Evolutionary conservation across 2,797 vertebrate genomes (phyloP).

Genomic region (Sparus aurata): DNA sequence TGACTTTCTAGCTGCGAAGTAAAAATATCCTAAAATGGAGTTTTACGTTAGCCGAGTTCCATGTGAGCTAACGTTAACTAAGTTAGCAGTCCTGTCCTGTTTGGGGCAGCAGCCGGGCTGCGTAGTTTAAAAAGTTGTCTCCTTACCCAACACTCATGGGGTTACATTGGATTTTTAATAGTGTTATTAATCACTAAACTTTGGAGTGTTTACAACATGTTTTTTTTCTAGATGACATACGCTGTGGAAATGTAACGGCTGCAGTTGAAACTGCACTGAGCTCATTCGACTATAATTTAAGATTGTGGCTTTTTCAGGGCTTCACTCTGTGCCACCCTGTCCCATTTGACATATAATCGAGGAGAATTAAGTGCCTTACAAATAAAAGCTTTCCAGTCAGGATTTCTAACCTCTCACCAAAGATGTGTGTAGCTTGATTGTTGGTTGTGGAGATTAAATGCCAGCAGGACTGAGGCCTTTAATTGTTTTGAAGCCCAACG

Average conservation of each 20-base stretch:
- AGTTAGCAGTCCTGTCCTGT: constrained; percentile 35
- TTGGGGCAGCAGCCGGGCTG: neutral
- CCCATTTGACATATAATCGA: no score
- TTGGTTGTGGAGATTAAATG: neutral
- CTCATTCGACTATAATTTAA: neutral
- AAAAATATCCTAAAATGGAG: neutral
- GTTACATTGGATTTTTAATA: neutral
- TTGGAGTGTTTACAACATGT: neutral
- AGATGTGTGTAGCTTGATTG: neutral
- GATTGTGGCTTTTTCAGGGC: neutral
- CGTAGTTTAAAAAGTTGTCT: neutral
- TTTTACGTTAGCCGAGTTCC: constrained; percentile 19
- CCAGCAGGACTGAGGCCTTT: neutral
- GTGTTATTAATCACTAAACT: neutral
- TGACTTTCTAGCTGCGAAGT: neutral
- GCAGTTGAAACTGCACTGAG: neutral
- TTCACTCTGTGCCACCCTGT: neutral
- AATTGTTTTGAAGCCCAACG: neutral
- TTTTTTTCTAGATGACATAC: neutral
- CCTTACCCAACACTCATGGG: neutral
- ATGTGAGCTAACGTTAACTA: constrained; percentile 44
- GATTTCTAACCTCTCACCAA: no score
- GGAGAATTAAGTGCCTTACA: no score
- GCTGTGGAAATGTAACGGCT: neutral
- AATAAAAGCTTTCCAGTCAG: no score